phyloP scores from a whole-genome alignment of 2,888 invertebrate genomes.

The Willowsia nigromaculata region DNA sequence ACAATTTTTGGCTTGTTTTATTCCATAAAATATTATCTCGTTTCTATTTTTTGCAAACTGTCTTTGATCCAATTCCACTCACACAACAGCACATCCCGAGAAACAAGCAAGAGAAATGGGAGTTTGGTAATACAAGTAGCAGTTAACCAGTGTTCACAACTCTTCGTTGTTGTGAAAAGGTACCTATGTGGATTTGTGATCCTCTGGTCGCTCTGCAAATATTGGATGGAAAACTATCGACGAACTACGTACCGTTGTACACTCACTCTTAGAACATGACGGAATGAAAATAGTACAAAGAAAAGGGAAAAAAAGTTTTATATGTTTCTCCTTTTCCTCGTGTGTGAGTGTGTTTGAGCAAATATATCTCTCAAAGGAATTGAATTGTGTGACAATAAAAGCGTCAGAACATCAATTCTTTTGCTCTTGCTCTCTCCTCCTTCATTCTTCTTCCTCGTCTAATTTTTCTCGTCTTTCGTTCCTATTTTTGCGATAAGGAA shows the following conservation, averaged over 20 bases:
- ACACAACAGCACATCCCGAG: not conserved
- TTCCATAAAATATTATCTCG: constrained; percentile 41
- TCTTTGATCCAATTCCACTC: constrained; percentile 42
- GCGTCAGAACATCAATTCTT: constrained; percentile 72
- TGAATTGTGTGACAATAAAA: constrained; percentile 76
- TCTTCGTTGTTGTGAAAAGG: not conserved
- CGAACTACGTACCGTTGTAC: not conserved
- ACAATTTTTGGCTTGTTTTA: constrained; percentile 20
- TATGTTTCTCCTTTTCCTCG: constrained; percentile 32
- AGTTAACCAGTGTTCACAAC: constrained; percentile 20
- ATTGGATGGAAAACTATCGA: not conserved
- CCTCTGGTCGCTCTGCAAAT: not conserved
- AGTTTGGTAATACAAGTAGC: not conserved
- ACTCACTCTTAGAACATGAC: not conserved
- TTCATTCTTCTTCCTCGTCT: constrained; percentile 15
- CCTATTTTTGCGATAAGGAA: constrained; percentile 36
- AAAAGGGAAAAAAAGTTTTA: constrained; percentile 26
- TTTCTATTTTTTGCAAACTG: constrained; percentile 32
- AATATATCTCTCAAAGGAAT: constrained; percentile 72
- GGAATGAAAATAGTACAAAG: constrained; percentile 13
- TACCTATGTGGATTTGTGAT: not conserved
- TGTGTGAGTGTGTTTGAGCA: constrained; percentile 39
- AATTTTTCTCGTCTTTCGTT: not conserved
- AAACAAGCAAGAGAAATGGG: not conserved
- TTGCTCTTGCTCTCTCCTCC: constrained; percentile 39